Base-by-base conservation (phyloP, 1,140 invertebrate genomes). In the Glossosoma conforme region DNA sequence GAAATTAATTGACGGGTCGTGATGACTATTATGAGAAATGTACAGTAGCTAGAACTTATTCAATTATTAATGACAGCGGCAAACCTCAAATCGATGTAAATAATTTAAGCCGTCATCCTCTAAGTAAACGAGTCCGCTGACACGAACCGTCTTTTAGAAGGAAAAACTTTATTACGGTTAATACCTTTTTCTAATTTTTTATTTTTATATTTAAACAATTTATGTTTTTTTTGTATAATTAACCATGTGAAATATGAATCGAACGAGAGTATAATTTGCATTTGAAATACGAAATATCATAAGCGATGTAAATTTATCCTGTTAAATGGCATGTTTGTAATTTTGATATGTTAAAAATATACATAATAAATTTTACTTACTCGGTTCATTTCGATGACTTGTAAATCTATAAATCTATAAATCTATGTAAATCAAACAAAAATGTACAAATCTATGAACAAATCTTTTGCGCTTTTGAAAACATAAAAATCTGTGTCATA, bases 81-180 rank as follows among this genome's bases (percentile, higher is more conserved):
- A 51, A 65, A 67, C 65, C 64, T 70, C 63, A 68, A n/a, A n/a
- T n/a, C n/a, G n/a, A 56, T 68, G 63, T 67, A 68, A 52, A 65
- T 69, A 66, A 22, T 36, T 44, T 44, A 49, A 14, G 28, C 19
- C 21, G 15, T 47, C 9, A n/a, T 28, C 17, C 21, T 37, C 42
- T 32, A 44, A 32, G 40, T 38, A 38, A 38, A 47, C 24, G 22
- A 47, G 40, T 42, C 6, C n/a, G 24, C n/a, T 28, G 24, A 28
- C 24, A 28, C 25, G 18, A 44, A 19, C 42, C 17, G 15, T 17
- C 20, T 17, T 11, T 11, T 24, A 22, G 5, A 11, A 20, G 8
- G 13, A 13, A 25, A 14, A 1, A 4, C 17, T 14, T n/a, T 13
- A 9, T 13, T 15, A 25, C 22, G 22, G 11, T 37, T 37, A n/a